These are phyloP conservation scores for Chiridota heheva DNA, from an alignment of 35 echinoderm and acorn worm species.

Conservation along the genomic window DNA sequence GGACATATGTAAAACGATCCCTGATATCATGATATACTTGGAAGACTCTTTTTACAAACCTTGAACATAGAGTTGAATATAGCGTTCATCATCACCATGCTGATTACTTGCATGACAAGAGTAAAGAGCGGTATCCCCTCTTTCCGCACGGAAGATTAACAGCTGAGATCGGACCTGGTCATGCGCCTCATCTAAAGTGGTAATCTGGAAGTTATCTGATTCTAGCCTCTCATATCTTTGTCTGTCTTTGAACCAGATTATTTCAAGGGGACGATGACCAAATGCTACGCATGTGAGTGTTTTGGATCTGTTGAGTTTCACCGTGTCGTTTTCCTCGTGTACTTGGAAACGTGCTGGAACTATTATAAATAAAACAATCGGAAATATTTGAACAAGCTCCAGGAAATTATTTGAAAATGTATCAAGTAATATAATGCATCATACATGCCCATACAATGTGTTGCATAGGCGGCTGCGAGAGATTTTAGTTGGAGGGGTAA, in stretches of 20 bases:
- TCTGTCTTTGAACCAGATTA: conserved; percentile 83
- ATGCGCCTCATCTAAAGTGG: conserved; percentile 8
- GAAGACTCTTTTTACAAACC: no score
- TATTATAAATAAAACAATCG: conserved; percentile 17
- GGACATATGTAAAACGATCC: no score
- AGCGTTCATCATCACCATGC: conserved; percentile 72
- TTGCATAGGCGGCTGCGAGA: no score
- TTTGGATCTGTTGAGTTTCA: conserved; percentile 31
- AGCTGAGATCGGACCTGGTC: conserved; percentile 51
- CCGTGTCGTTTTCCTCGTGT: conserved; percentile 66
- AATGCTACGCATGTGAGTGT: conserved; percentile 54
- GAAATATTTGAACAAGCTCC: no score
- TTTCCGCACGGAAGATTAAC: conserved; percentile 49
- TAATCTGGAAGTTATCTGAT: conserved; percentile 55
- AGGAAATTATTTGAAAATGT: no score
- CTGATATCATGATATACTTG: no score
- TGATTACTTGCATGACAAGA: conserved; percentile 73
- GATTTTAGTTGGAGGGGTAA: no score
- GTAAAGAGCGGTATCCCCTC: conserved; percentile 85
- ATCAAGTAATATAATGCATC: no score
- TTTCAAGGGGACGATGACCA: conserved; percentile 64
- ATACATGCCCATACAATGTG: no score
- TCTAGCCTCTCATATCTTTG: conserved; percentile 54
- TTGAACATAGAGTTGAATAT: conserved; percentile 74
- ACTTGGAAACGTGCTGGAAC: conserved; percentile 87